Conservation (phyloP, 2,113 vertebrate species). For the Engraulis encrasicolus region DNA sequence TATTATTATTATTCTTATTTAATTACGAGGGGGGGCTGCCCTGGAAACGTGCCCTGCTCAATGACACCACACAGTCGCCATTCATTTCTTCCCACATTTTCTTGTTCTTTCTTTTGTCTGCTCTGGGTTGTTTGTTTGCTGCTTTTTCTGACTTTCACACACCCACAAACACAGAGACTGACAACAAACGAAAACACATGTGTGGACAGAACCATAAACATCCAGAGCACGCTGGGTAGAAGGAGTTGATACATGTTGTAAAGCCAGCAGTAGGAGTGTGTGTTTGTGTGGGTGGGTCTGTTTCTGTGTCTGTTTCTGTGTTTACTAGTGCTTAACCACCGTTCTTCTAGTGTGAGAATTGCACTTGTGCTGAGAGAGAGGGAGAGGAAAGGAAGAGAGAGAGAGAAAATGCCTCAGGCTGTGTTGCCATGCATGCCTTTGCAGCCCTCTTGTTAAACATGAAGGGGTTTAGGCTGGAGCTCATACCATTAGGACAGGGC, state of each 20-base stretch:
- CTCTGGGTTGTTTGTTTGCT: slow-evolving; percentile 13
- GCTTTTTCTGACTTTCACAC: neutral
- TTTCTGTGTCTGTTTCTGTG: neutral
- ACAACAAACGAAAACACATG: neutral
- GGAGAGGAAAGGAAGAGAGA: too few species aligned
- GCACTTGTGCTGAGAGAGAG: too few species aligned
- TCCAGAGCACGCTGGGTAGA: neutral
- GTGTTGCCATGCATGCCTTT: neutral
- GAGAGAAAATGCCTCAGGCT: slow-evolving; percentile 20
- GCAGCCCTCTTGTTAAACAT: neutral
- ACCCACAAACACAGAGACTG: neutral
- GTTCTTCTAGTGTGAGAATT: slow-evolving; percentile 19
- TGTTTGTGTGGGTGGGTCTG: slow-evolving; percentile 63
- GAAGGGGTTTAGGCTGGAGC: neutral
- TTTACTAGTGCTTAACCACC: slow-evolving; percentile 7
- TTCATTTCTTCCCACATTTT: too few species aligned
- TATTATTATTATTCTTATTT: too few species aligned
- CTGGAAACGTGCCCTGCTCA: neutral
- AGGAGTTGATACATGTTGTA: too few species aligned
- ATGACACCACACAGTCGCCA: too few species aligned
- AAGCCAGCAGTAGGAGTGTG: neutral
- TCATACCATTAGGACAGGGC: too few species aligned
- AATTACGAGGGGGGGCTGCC: too few species aligned
- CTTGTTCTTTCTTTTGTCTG: too few species aligned
- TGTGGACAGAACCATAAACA: neutral